Conservation (phyloP, 2,888 invertebrate genomes). For the Chydorus sphaericus region DNA sequence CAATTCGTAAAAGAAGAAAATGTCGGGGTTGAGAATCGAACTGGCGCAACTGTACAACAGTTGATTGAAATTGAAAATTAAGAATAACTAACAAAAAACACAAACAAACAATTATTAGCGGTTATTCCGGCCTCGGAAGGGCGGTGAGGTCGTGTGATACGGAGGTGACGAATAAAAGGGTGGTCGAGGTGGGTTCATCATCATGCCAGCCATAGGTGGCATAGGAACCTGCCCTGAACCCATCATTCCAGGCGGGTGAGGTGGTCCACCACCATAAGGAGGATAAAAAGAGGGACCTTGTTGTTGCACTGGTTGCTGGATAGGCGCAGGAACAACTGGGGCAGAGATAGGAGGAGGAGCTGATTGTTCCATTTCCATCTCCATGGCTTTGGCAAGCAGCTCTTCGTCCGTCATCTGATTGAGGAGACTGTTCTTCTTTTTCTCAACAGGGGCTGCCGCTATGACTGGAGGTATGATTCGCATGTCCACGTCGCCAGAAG, state of each 20-base stretch:
- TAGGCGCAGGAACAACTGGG: not conserved
- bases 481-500: not conserved
- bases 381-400: constrained; percentile 40
- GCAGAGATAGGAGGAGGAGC: not conserved
- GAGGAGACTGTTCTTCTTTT: not conserved
- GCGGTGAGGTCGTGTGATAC: too few species aligned
- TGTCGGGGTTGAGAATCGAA: too few species aligned
- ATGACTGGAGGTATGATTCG: not conserved
- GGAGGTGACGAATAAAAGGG: not conserved
- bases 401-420: constrained; percentile 34
- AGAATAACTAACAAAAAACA: too few species aligned
- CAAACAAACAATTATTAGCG: constrained; percentile 1
- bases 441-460: not conserved
- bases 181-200: not conserved
- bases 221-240: not conserved
- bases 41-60: too few species aligned
- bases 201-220: not conserved
- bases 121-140: too few species aligned
- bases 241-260: not conserved
- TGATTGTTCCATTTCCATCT: constrained; percentile 35
- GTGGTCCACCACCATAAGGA: not conserved
- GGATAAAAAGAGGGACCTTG: not conserved
- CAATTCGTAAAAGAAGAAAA: too few species aligned
- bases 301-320: not conserved
- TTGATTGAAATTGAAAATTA: too few species aligned